Conservation (phyloP, 1,140 invertebrate species). For the honey bee (Apis mellifera) region DNA sequence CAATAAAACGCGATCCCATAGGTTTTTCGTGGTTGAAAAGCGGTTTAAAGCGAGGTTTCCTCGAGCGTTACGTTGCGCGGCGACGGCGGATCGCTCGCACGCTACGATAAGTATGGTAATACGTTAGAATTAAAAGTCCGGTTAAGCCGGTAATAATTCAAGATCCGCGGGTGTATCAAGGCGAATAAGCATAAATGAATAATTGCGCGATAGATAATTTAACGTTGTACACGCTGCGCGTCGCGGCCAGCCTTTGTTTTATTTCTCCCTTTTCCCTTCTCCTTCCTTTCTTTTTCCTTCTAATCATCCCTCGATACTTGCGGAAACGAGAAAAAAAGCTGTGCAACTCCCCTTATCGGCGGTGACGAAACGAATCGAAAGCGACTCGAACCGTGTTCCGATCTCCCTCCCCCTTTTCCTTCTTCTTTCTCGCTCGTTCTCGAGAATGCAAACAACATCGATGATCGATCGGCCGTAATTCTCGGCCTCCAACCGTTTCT, state of each 20-base stretch:
- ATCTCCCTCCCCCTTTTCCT: neutral
- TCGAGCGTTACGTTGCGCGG: constrained; percentile 13
- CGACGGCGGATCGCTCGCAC: constrained; percentile 65
- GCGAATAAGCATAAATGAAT: constrained; percentile 81
- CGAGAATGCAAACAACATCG: neutral
- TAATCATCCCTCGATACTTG: neutral
- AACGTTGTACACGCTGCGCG: constrained; percentile 68
- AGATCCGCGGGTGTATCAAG: constrained; percentile 78
- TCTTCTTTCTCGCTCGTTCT: neutral
- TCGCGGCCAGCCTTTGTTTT: constrained; percentile 50
- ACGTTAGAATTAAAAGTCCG: constrained; percentile 78
- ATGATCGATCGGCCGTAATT: neutral
- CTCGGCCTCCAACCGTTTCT: neutral
- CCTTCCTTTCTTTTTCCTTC: constrained; percentile 49
- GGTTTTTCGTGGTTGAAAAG: neutral
- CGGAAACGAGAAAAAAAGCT: neutral
- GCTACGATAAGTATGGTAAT: constrained; percentile 79
- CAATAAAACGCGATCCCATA: neutral
- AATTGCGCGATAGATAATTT: constrained; percentile 80
- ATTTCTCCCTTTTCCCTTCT: constrained; percentile 29
- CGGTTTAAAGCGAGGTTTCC: neutral
- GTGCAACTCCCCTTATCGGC: neutral
- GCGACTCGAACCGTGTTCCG: constrained; percentile 3
- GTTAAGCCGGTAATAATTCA: constrained; percentile 80
- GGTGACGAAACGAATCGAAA: neutral